Evolutionary conservation across 1,140 invertebrate species (phyloP), one percentile per base, ranked within the genome.

Genomic region (Orius laevigatus): DNA sequence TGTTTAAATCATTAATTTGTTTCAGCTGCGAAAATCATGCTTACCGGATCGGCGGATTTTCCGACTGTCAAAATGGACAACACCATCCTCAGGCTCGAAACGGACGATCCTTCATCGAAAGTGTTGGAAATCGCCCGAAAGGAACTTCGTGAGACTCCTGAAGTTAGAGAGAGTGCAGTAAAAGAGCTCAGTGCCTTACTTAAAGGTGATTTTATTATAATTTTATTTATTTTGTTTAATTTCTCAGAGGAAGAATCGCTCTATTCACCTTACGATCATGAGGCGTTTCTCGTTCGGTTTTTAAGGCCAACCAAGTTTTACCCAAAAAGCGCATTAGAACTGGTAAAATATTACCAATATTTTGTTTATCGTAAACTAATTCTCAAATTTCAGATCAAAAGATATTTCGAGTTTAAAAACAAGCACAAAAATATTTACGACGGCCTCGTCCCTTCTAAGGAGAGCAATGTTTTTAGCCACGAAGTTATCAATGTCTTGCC

Each of bases 281-380:
- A 84, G 9, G 60, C 74, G 1, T 87, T 78, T 78, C 63, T 85
- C 0, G 69, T 82, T 3, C 67, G 80, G 40, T 87, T 84, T 56
- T 62, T 86, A 11, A 69, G 84, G 16, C 82, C 82, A 1, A 78
- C 75, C 60, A 85, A 87, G 63, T 86, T 79, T 60, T 85, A 86
- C 58, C 80, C 81, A 1, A 76, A 85, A 50, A 84, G 81, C 53
- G 73, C 83, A 0, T 62, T 69, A 33, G 72, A 79, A 38, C 63
- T 84, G 66, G 79, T 53, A 45, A 46, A n/a, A 48, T 3, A 46
- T 49, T 36, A 48, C 12, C 18, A 19, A n/a, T 45, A 8, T 41
- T 11, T 41, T 9, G 14, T 38, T 38, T 38, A 38, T 12, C 36
- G 10, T 38, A 12, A 34, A 34, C 33, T 41, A 10, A 49, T 10